These are phyloP conservation scores for Rhagonycha lutea DNA, from an alignment of 2,888 invertebrate genomes.

Conservation along the genomic window DNA sequence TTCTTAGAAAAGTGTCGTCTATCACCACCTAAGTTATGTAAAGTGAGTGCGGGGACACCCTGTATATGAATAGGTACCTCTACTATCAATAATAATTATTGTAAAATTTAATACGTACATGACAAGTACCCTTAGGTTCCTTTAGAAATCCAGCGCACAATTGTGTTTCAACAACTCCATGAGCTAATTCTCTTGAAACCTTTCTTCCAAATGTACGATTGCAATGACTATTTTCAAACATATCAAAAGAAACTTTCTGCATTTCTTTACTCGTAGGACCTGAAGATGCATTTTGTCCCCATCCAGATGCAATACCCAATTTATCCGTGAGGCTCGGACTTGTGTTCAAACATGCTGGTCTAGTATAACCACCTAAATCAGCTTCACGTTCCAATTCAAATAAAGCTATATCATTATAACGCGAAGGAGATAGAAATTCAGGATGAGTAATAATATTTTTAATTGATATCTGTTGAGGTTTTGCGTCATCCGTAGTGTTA, in stretches of 20 bases:
- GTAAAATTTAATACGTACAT: conserved; percentile 36
- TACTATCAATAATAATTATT: too few relatives aligned
- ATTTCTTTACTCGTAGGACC: conserved; percentile 49
- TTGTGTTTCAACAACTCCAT: conserved; percentile 59
- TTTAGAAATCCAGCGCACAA: conserved; percentile 9
- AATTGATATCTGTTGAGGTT: conserved; percentile 45
- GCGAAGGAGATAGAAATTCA: conserved; percentile 46
- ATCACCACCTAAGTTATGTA: too few relatives aligned
- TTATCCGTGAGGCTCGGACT: conserved; percentile 6
- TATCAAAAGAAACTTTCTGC: conserved; percentile 58
- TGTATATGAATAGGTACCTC: too few relatives aligned
- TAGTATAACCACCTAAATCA: conserved; percentile 48
- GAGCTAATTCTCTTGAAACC: conserved; percentile 49
- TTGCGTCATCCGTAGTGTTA: conserved; percentile 45
- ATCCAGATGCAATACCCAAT: conserved; percentile 52
- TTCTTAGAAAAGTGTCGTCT: too few relatives aligned
- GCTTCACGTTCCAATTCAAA: conserved; percentile 50
- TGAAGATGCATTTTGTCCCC: conserved; percentile 63
- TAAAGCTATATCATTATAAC: conserved; percentile 59
- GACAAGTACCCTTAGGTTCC: conserved; percentile 55
- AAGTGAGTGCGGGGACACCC: too few relatives aligned
- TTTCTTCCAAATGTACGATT: conserved; percentile 44
- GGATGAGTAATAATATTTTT: conserved; percentile 50
- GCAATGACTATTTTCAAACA: conserved; percentile 39
- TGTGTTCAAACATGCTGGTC: conserved; percentile 56